Evolutionary conservation across 2,888 invertebrate genomes (phyloP).

Genomic region (Parnassius apollo): DNA sequence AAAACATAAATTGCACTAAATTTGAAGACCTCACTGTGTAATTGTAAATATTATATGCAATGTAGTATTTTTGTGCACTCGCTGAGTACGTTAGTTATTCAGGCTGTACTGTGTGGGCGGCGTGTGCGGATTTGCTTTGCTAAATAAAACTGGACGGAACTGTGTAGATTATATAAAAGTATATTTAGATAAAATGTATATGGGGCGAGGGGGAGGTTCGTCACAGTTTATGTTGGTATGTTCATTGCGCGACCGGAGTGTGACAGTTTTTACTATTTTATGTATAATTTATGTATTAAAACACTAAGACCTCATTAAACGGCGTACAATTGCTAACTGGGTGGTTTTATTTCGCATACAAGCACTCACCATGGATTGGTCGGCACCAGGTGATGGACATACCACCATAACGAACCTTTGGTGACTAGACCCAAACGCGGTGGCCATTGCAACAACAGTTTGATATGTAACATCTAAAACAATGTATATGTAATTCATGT

Average conservation of each 20-base stretch:
- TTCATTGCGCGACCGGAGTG: conserved; percentile 56
- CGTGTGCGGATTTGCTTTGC: too few relatives aligned
- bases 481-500: conserved; percentile 13
- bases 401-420: conserved; percentile 59
- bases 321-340: conserved; percentile 63
- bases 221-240: conserved; percentile 67
- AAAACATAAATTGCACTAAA: too few relatives aligned
- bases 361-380: conserved; percentile 42
- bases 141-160: too few relatives aligned
- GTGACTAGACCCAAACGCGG: conserved; percentile 40
- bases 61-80: background rate
- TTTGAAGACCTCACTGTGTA: background rate
- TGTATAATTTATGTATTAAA: conserved; percentile 60
- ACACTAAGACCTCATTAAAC: conserved; percentile 74
- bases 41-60: background rate
- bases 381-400: conserved; percentile 58
- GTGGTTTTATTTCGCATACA: conserved; percentile 68
- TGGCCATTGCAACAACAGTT: conserved; percentile 25
- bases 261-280: conserved; percentile 43
- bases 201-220: conserved; percentile 14
- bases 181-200: background rate
- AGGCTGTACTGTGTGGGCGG: too few relatives aligned
- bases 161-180: background rate
- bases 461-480: conserved; percentile 3
- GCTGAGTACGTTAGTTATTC: too few relatives aligned